Evolutionary conservation across 2,113 vertebrate species (phyloP).

Genomic region (Pteruthius melanotis): DNA sequence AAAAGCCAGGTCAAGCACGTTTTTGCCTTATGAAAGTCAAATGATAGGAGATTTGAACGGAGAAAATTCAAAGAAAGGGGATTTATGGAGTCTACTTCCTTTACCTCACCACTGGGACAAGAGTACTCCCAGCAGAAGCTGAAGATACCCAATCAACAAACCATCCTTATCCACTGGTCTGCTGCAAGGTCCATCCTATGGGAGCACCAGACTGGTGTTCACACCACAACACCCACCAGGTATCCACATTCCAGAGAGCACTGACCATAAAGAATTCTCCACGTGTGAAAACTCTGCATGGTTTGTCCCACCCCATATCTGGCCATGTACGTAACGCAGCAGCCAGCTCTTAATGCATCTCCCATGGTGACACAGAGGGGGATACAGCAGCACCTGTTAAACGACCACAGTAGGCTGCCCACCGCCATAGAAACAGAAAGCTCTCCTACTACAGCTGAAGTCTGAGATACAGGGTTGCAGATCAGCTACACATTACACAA

Average conservation of each 20-base stretch:
- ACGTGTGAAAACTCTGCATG: accelerated
- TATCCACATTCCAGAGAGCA: accelerated
- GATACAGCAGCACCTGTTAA: background rate
- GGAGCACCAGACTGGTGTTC: background rate
- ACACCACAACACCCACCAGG: background rate
- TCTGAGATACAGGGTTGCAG: background rate
- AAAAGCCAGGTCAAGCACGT: background rate
- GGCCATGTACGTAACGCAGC: accelerated
- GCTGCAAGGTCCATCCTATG: background rate
- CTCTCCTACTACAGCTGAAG: background rate
- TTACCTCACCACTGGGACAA: background rate
- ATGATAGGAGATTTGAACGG: background rate
- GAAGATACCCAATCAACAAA: background rate
- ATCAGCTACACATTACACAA: background rate
- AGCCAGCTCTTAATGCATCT: background rate
- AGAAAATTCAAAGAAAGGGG: background rate
- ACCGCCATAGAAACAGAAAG: background rate
- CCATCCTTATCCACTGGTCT: background rate
- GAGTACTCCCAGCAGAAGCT: background rate
- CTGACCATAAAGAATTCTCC: background rate
- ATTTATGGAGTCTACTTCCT: background rate
- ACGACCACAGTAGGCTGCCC: background rate
- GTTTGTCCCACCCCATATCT: background rate
- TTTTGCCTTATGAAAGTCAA: background rate
- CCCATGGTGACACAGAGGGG: background rate